phyloP scores from a whole-genome alignment of 1,140 invertebrate species.

The Caenorhabditis briggsae region DNA sequence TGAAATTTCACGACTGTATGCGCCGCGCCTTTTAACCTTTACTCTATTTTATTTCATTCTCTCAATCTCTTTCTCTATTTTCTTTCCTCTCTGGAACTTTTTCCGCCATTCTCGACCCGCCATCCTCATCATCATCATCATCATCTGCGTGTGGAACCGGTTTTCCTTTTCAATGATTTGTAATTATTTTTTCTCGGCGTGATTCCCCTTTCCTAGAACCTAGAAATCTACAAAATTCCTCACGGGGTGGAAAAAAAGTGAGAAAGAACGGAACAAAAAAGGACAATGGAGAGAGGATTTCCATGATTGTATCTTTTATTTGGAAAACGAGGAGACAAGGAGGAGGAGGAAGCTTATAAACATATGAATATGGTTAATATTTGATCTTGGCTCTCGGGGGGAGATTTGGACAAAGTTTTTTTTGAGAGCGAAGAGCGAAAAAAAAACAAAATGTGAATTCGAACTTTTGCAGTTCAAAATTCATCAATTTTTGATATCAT shows the following conservation, averaged over 20 bases:
- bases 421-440: too few species aligned
- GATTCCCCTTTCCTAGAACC: background rate
- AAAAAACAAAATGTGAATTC: too few species aligned
- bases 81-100: conserved; percentile 1
- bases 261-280: conserved; percentile 23
- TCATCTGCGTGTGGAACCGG: background rate
- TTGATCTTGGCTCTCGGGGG: too few species aligned
- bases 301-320: conserved; percentile 13
- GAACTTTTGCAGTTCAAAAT: too few species aligned
- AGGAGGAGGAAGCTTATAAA: background rate
- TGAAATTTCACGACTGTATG: background rate
- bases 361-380: background rate
- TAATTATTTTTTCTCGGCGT: conserved; percentile 44
- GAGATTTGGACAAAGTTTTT: too few species aligned
- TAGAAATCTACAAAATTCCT: background rate
- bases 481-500: too few species aligned
- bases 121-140: too few species aligned
- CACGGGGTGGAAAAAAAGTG: too few species aligned
- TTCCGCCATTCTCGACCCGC: background rate
- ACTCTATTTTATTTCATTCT: background rate
- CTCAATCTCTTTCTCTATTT: background rate
- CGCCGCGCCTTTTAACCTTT: background rate
- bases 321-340: background rate
- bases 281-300: conserved; percentile 5
- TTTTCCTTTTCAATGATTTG: background rate